phyloP scores from a whole-genome alignment of 2,797 vertebrate species.

The Squalus acanthias region DNA sequence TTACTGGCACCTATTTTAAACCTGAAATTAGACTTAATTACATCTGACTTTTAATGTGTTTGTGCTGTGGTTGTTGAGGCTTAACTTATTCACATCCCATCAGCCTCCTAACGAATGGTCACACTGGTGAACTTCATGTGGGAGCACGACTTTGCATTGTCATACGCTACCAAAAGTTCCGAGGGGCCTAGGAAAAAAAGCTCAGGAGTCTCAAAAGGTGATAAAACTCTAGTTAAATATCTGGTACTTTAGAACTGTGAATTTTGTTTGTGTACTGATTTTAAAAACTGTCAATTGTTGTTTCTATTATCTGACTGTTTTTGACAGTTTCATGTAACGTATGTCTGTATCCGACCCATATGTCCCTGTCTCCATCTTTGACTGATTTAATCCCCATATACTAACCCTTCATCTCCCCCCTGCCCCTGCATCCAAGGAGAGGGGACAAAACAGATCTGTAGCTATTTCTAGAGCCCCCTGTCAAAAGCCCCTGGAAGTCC shows the following conservation, averaged over 20 bases:
- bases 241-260: not conserved
- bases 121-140: not conserved
- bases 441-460: not conserved
- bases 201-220: not conserved
- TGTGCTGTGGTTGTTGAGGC: conserved; percentile 17
- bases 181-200: not conserved
- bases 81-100: conserved; percentile 16
- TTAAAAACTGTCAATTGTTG: not conserved
- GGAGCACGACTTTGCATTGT: not conserved
- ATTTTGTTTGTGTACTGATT: not conserved
- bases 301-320: not conserved
- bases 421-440: not conserved
- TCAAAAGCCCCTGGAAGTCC: not conserved
- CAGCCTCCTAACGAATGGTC: conserved; percentile 17
- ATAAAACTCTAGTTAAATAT: not conserved
- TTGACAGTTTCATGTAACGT: not conserved
- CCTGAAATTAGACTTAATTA: not conserved
- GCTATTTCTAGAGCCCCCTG: not conserved
- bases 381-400: not conserved
- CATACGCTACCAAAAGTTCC: not conserved
- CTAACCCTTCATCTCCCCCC: not conserved
- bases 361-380: not conserved
- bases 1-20: not conserved
- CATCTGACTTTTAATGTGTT: not conserved
- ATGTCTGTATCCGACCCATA: not conserved